These are phyloP conservation scores for Atractosteus spatula DNA, from an alignment of 2,113 vertebrate genomes.

Conservation along the genomic window DNA sequence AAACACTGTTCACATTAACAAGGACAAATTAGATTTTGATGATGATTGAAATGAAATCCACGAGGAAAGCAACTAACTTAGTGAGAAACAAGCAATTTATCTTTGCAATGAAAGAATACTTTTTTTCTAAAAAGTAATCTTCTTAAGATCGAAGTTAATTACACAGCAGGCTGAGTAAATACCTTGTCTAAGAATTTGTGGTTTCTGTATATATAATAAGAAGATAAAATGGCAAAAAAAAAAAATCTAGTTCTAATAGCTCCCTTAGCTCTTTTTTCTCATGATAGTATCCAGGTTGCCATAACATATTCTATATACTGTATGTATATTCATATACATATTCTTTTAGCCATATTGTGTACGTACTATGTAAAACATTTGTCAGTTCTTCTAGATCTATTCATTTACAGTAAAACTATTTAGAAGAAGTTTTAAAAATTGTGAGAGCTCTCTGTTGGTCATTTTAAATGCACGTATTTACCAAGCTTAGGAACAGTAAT, in stretches of 20 bases:
- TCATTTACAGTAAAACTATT: too few relatives aligned
- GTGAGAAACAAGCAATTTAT: constrained; percentile 31
- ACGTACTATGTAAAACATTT: too few relatives aligned
- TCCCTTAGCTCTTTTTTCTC: not conserved
- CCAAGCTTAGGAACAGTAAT: too few relatives aligned
- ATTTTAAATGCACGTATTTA: too few relatives aligned
- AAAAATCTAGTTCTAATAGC: not conserved
- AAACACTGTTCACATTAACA: constrained; percentile 55
- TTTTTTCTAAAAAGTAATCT: constrained; percentile 30
- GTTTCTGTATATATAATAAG: constrained; percentile 18
- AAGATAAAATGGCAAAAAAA: too few relatives aligned
- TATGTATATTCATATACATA: too few relatives aligned
- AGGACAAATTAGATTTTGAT: constrained; percentile 64
- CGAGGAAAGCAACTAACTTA: constrained; percentile 43
- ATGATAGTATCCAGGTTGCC: too few relatives aligned
- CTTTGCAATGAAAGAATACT: constrained; percentile 20
- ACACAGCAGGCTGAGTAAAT: not conserved
- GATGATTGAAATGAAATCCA: constrained; percentile 61
- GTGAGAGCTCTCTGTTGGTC: too few relatives aligned
- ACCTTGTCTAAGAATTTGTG: constrained; percentile 30
- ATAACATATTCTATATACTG: too few relatives aligned
- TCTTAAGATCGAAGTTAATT: constrained; percentile 25
- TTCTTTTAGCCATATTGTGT: too few relatives aligned
- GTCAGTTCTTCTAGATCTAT: too few relatives aligned
- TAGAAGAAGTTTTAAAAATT: too few relatives aligned